Conservation (phyloP, 2,113 vertebrate genomes). For the Addax nasomaculatus region DNA sequence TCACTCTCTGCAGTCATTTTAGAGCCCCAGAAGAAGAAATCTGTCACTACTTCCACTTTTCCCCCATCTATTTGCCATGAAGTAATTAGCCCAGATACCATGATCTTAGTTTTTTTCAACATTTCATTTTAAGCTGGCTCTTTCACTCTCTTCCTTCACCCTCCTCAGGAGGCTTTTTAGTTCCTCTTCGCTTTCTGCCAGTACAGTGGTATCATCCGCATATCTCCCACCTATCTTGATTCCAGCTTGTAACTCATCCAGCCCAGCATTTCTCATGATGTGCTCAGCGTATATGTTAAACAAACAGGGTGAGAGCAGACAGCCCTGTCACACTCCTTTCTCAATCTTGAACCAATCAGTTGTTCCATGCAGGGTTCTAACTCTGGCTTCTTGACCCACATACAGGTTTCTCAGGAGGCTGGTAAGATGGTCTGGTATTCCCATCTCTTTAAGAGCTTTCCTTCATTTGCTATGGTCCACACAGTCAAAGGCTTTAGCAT, state of each 20-base stretch:
- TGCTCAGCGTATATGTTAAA: not conserved
- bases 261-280: not conserved
- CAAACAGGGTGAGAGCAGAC: not conserved
- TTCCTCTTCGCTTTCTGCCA: not conserved
- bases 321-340: not conserved
- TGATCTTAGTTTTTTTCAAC: not conserved
- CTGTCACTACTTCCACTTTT: not conserved
- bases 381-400: not conserved
- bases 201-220: fast-evolving
- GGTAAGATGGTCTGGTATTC: not conserved
- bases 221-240: not conserved
- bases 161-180: not conserved
- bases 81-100: not conserved
- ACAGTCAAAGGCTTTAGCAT: not conserved
- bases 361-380: not conserved
- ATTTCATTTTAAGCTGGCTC: not conserved
- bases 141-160: not conserved
- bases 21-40: not conserved
- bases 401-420: not conserved
- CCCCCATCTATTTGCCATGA: not conserved
- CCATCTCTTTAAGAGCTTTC: not conserved
- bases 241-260: not conserved
- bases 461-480: not conserved
- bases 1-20: not conserved
- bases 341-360: not conserved